Percentiles rank a stretch among this genome's conserved stretches.
Conservation (phyloP, 2,113 vertebrate genomes). For the Tauraco erythrolophus region DNA sequence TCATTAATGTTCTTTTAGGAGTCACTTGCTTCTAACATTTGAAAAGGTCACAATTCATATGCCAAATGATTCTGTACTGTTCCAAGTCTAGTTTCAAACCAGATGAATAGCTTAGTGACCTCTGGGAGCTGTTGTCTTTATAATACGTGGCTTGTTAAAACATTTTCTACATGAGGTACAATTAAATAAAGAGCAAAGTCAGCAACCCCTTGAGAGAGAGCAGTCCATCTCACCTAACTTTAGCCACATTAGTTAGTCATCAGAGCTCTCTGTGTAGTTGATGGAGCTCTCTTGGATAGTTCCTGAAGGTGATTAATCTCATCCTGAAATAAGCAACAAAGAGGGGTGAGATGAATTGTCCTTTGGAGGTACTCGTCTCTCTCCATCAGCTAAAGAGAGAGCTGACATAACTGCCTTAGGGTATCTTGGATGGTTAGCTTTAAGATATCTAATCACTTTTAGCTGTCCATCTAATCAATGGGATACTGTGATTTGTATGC, state of each 20-base stretch:
- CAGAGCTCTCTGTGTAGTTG: background rate
- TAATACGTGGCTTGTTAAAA: background rate
- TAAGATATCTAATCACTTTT: background rate
- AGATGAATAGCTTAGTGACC: background rate
- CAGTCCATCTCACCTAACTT: background rate
- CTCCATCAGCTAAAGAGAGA: background rate
- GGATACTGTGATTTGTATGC: background rate
- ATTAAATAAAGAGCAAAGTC: conserved; percentile 4
- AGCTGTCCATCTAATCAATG: background rate
- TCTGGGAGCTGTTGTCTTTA: background rate
- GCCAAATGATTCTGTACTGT: background rate
- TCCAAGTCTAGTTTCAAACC: background rate
- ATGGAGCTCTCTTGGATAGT: background rate
- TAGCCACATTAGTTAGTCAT: background rate
- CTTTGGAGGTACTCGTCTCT: background rate
- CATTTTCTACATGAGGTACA: background rate
- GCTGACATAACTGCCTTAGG: background rate
- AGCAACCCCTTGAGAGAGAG: background rate
- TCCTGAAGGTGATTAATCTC: background rate
- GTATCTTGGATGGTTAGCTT: background rate
- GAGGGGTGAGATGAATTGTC: background rate
- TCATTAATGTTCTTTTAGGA: background rate
- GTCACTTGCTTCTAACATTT: background rate
- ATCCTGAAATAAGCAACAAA: background rate
- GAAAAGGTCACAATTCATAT: background rate